Evolutionary conservation across 2,797 vertebrate genomes (phyloP), one percentile per base, ranked within the genome.

Genomic region (Loris lydekkerianus): DNA sequence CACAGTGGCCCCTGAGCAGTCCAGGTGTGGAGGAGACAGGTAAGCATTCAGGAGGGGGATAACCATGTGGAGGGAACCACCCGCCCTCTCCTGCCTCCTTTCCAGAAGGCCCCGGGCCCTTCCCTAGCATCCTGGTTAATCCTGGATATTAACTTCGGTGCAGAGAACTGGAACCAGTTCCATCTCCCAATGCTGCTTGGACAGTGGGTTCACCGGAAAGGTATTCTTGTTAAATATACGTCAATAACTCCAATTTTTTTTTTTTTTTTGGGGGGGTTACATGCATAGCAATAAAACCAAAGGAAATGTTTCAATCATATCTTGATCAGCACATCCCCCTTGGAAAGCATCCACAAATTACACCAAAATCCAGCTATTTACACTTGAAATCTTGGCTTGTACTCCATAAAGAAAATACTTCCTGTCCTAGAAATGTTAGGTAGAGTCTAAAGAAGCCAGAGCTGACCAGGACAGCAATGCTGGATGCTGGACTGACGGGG

Each of bases 11-110:
- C 29, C 34, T 0, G n/a, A 58, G 43, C 21, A 3, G 37, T 10
- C 25, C 25, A 3, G 15, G 1, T 4, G 0, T 0, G 10, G 23
- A 13, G 53, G 23, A 23, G 40, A 23, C 10, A 25, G 1, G 4
- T 5, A 2, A 2, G 60, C 23, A 23, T 34, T 1, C 17, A 0
- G 25, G 29, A 56, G 37, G n/a, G 6, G 20, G 27, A 29, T 4
- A 11, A 58, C 1, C 23, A 1, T 18, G 15, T 10, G 65, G 10
- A 11, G 18, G 20, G 15, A 15, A 15, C 37, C 9, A 14, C 13
- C 27, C 15, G 6, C 25, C 13, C 4, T n/a, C 3, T 20, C 23
- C 2, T 2, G 2, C 13, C 31, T 67, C 60, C 60, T 56, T 53
- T n/a, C 37, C 23, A 1, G 9, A 0, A 0, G 7, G 11, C 40